Percentiles rank a stretch among this genome's conserved stretches.
Conservation (phyloP, 2,888 invertebrate species). For the Argyresthia albistria region DNA sequence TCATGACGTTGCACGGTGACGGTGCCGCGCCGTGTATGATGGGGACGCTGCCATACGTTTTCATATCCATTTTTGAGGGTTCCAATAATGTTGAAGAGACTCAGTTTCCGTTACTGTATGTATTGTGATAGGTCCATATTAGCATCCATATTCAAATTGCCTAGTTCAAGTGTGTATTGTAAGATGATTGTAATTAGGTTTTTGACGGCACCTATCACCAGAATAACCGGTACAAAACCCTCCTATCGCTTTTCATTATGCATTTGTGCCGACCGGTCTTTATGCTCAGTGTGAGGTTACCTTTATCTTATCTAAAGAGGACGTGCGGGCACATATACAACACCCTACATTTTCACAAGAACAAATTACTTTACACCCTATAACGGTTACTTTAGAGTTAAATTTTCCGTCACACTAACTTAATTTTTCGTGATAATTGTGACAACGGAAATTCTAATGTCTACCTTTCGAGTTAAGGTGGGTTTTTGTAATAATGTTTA, state of each 20-base stretch:
- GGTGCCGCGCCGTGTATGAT: too few relatives aligned
- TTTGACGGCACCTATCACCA: too few relatives aligned
- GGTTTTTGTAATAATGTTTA: slow-evolving; percentile 17
- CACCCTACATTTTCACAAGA: slow-evolving; percentile 30
- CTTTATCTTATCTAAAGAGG: slow-evolving; percentile 72
- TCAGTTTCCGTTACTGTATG: slow-evolving; percentile 57
- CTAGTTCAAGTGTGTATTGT: too few relatives aligned
- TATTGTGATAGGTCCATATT: too few relatives aligned
- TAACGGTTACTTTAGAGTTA: rapidly evolving
- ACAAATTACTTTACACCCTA: slow-evolving; percentile 19
- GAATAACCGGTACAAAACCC: too few relatives aligned
- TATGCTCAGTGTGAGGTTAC: slow-evolving; percentile 45
- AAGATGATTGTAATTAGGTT: too few relatives aligned
- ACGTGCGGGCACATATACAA: slow-evolving; percentile 64
- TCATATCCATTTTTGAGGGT: slow-evolving; percentile 17
- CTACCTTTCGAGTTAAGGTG: slow-evolving; percentile 13
- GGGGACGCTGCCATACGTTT: too few relatives aligned
- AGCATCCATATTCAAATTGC: too few relatives aligned
- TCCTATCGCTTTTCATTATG: slow-evolving; percentile 50
- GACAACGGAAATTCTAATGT: slow-evolving; percentile 19
- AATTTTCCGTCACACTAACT: slow-evolving; percentile 12
- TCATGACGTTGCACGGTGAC: too few relatives aligned
- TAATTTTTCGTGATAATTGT: slow-evolving; percentile 34
- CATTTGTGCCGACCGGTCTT: slow-evolving; percentile 53
- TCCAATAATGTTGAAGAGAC: slow-evolving; percentile 58